A percentile compares a stretch with the other conserved stretches of the same genome.
phyloP scores from a whole-genome alignment of 2,888 invertebrate genomes.

The Caenorhabditis macrosperma region DNA sequence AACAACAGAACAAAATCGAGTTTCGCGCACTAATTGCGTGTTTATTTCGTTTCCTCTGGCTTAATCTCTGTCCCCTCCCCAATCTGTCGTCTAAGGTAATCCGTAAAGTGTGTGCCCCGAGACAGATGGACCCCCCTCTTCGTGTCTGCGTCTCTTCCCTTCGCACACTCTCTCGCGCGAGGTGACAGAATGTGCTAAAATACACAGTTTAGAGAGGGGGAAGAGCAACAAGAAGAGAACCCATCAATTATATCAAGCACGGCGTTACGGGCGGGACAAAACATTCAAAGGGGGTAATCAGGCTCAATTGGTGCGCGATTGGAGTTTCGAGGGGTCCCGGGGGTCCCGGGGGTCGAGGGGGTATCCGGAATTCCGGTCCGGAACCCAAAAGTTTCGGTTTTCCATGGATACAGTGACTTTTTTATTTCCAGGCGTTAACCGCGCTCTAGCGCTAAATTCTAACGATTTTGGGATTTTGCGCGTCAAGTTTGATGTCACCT shows the following conservation, averaged over 20 bases:
- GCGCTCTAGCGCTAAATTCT: too few species aligned
- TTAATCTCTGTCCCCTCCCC: slow-evolving; percentile 3
- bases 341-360: too few species aligned
- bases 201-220: slow-evolving; percentile 20
- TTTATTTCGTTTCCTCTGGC: neutral
- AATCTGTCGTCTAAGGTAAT: slow-evolving; percentile 46
- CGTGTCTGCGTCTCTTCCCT: slow-evolving; percentile 16
- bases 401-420: too few species aligned
- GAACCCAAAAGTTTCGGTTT: too few species aligned
- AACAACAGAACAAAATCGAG: too few species aligned
- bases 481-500: too few species aligned
- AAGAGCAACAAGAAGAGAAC: slow-evolving; percentile 12
- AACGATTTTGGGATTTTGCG: too few species aligned
- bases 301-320: neutral
- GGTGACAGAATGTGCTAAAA: slow-evolving; percentile 24
- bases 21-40: neutral
- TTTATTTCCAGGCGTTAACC: too few species aligned
- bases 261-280: neutral
- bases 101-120: slow-evolving; percentile 32
- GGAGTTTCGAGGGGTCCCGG: neutral
- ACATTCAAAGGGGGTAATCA: slow-evolving; percentile 13
- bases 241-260: slow-evolving; percentile 39
- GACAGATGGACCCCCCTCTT: slow-evolving; percentile 39
- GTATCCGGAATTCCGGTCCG: too few species aligned
- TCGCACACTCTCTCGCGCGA: neutral